Conservation (phyloP, 2,888 invertebrate genomes). For the Cryptocephalus moraei region DNA sequence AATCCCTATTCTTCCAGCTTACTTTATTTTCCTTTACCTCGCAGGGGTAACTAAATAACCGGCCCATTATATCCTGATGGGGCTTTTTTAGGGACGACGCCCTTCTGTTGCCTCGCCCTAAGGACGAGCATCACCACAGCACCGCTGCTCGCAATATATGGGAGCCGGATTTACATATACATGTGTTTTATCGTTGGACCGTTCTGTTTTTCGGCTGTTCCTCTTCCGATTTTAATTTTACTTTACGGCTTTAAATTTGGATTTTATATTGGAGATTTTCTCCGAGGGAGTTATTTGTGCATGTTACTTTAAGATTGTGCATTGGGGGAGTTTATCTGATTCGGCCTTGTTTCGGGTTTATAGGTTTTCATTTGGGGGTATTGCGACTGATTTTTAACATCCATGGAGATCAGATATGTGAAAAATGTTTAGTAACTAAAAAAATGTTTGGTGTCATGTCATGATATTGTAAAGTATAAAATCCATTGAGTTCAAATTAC, state of each 20-base stretch:
- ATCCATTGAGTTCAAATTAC: no score
- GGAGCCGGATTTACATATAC: conserved; percentile 36
- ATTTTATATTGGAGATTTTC: conserved; percentile 11
- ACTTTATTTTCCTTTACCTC: conserved; percentile 37
- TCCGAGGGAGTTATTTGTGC: conserved; percentile 13
- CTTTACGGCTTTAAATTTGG: conserved; percentile 24
- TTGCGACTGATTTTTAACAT: no score
- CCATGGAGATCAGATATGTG: no score
- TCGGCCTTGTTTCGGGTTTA: no score
- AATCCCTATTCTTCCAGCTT: conserved; percentile 42
- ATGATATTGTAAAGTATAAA: no score
- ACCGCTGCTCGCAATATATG: conserved; percentile 33
- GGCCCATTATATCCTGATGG: conserved; percentile 38
- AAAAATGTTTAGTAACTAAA: no score
- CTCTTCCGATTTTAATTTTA: conserved; percentile 33
- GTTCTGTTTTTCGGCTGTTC: conserved; percentile 26
- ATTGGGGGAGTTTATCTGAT: no score
- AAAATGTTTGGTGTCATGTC: no score
- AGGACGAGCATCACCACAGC: conserved; percentile 20
- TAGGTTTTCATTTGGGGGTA: neutral
- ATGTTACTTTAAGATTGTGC: no score
- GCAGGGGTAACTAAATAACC: conserved; percentile 40
- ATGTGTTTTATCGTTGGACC: conserved; percentile 36
- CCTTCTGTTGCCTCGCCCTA: conserved; percentile 14
- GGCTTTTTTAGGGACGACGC: conserved; percentile 20